phyloP scores from a whole-genome alignment of 1,140 invertebrate genomes.

The Adelges cooleyi region DNA sequence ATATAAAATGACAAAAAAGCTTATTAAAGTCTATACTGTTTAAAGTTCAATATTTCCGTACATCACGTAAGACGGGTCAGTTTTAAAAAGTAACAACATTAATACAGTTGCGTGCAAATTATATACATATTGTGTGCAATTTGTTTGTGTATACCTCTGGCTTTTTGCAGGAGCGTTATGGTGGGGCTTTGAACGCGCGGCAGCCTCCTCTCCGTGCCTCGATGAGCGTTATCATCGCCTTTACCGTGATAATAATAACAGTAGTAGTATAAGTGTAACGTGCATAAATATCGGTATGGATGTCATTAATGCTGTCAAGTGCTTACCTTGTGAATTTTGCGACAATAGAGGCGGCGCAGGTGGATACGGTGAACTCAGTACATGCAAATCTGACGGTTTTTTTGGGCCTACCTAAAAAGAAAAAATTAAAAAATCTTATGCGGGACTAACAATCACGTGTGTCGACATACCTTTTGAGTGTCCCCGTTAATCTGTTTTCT shows the following conservation, averaged over 20 bases:
- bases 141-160: conserved; percentile 60
- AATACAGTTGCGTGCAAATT: too few species aligned
- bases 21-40: too few species aligned
- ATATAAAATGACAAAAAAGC: too few species aligned
- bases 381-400: not conserved
- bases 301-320: too few species aligned
- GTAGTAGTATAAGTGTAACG: not conserved
- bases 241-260: conserved; percentile 5
- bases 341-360: not conserved
- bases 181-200: conserved; percentile 77
- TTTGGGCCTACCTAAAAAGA: not conserved
- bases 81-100: too few species aligned
- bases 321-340: conserved; percentile 1
- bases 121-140: not conserved
- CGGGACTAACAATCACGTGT: not conserved
- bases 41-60: too few species aligned
- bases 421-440: not conserved
- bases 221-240: conserved; percentile 13
- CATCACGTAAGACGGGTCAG: too few species aligned
- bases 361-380: not conserved
- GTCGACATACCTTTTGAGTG: not conserved
- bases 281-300: not conserved
- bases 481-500: conserved; percentile 38
- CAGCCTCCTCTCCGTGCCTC: conserved; percentile 40
- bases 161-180: conserved; percentile 76